Base-by-base conservation (phyloP, 2,797 vertebrate species). In the Sparus aurata region DNA sequence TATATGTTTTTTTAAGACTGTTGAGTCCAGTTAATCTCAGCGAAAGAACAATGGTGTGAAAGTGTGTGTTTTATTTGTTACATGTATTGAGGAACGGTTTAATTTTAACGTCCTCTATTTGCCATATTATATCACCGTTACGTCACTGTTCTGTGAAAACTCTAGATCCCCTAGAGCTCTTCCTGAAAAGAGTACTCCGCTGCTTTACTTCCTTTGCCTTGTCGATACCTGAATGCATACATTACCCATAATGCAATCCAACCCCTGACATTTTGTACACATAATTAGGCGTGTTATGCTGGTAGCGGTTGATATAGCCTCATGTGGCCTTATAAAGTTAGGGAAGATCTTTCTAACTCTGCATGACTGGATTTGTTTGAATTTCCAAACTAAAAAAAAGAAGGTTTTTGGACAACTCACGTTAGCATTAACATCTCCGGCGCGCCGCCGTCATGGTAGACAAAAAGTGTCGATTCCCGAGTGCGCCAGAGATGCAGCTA, bases 1-100 rank as follows among this genome's bases (percentile, higher is more conserved):
- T 63, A 43, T 22, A 45, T 34, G n/a, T 47, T 59, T 59, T 59
- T 59, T 67, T 47, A 50, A 46, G 20, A 78, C 63, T 71, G 38
- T 49, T 47, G 46, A 63, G 46, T 60, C 13, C 25, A 58, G 66
- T 64, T 58, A 72, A 63, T 54, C 67, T 68, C 25, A 61, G 61
- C 13, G 66, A 66, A 49, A 58, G 6, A 38, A 13, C 27, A 49
- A n/a, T 6, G 16, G 18, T 30, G n/a, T 6, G 0, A 34, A 45
- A 12, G 30, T 13, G 4, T 18, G 54, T 34, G 34, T 38, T 38
- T 34, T 70, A 13, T 30, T 46, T 50, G 23, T 66, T 25, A 12
- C 6, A 23, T 41, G 16, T 57, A 50, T 43, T 43, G 8, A 70
- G 20, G 20, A 49, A 27, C 38, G 2, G 1, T 41, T 77, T 77